These are phyloP conservation scores for Atethmia centrago DNA, from an alignment of 2,888 invertebrate species.

Conservation along the genomic window DNA sequence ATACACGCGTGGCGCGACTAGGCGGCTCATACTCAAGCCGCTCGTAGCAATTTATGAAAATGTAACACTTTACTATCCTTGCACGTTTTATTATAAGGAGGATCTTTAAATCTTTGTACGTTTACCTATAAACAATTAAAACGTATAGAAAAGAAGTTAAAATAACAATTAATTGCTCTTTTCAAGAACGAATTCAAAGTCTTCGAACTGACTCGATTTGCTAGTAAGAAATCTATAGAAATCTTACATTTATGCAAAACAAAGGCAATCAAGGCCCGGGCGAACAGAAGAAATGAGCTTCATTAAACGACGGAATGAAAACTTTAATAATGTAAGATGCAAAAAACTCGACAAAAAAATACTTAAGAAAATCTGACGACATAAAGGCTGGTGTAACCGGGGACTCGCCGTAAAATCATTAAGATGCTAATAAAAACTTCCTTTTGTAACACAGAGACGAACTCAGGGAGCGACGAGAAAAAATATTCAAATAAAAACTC, in stretches of 20 bases:
- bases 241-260: slow-evolving; percentile 91
- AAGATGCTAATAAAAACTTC: slow-evolving; percentile 91
- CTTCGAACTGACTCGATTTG: slow-evolving; percentile 86
- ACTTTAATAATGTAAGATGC: slow-evolving; percentile 91
- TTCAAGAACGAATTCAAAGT: slow-evolving; percentile 84
- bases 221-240: slow-evolving; percentile 89
- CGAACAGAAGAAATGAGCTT: slow-evolving; percentile 91
- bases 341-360: slow-evolving; percentile 90
- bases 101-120: slow-evolving; percentile 18
- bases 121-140: slow-evolving; percentile 49
- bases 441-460: slow-evolving; percentile 89
- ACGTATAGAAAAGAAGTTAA: slow-evolving; percentile 67
- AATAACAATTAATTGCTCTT: slow-evolving; percentile 83
- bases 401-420: slow-evolving; percentile 91
- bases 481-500: slow-evolving; percentile 91
- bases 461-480: slow-evolving; percentile 83
- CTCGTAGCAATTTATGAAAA: slow-evolving; percentile 3
- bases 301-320: slow-evolving; percentile 90
- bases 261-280: slow-evolving; percentile 90
- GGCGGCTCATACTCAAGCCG: slow-evolving; percentile 13
- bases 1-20: slow-evolving; percentile 16
- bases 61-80: not conserved
- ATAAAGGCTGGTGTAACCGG: slow-evolving; percentile 91
- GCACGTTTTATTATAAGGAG: not conserved
- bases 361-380: slow-evolving; percentile 91